A percentile compares a stretch with the other conserved stretches of the same genome.
Conservation (phyloP, 2,113 vertebrate species). For the Thomomys bottae region DNA sequence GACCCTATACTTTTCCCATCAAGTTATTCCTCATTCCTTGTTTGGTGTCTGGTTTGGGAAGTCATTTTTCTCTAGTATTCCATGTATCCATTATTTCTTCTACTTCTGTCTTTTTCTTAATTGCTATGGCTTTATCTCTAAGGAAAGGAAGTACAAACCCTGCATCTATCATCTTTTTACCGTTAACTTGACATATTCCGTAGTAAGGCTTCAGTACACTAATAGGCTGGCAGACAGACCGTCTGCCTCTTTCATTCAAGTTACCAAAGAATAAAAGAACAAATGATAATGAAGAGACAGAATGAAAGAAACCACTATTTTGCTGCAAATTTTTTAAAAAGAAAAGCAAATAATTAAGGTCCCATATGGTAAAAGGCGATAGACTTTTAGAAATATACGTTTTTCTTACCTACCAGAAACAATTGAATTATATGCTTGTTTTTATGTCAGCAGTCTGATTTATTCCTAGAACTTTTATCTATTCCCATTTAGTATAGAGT, state of each 20-base stretch:
- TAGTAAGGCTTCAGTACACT: not conserved
- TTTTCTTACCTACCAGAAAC: constrained; percentile 43
- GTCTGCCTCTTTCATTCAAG: not conserved
- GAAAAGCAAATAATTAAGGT: constrained; percentile 10
- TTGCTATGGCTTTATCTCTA: not conserved
- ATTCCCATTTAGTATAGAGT: constrained; percentile 51
- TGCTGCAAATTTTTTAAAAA: constrained; percentile 12
- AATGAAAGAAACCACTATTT: constrained; percentile 12
- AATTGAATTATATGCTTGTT: constrained; percentile 28
- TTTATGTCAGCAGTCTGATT: constrained; percentile 44
- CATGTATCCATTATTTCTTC: not conserved
- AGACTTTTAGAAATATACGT: not conserved
- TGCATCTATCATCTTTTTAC: not conserved
- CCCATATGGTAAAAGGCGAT: not conserved
- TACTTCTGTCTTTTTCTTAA: not conserved
- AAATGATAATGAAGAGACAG: constrained; percentile 9
- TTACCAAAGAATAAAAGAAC: constrained; percentile 30
- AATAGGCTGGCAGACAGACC: not conserved
- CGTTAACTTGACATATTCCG: not conserved
- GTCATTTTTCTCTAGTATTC: constrained; percentile 16
- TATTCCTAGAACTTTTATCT: constrained; percentile 51
- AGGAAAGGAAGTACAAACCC: not conserved
- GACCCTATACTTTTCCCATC: not conserved
- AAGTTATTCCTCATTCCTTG: not conserved
- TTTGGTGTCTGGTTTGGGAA: not conserved